Percentiles rank a stretch among this genome's conserved stretches.
Conservation (phyloP, 2,888 invertebrate genomes). For the Tiliacea citrago region DNA sequence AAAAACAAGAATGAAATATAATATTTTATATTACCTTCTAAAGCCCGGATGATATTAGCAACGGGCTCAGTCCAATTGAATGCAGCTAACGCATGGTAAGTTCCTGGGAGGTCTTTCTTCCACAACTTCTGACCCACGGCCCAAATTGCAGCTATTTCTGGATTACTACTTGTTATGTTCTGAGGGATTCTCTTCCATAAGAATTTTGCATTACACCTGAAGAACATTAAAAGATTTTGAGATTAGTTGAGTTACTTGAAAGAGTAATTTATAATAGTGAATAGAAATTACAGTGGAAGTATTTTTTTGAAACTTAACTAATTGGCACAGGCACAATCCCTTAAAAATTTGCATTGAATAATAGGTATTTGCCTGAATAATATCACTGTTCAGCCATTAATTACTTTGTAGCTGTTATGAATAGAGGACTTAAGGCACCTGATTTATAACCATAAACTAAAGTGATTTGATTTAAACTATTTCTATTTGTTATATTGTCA, state of each 20-base stretch:
- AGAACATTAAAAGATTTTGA: conserved; percentile 62
- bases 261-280: neutral
- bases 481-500: too few species aligned
- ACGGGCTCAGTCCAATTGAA: conserved; percentile 96
- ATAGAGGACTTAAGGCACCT: neutral
- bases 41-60: conserved; percentile 94
- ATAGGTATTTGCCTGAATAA: neutral
- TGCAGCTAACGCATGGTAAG: conserved; percentile 93
- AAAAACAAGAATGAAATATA: too few species aligned
- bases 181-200: conserved; percentile 98
- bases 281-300: neutral
- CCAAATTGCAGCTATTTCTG: conserved; percentile 95
- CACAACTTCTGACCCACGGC: conserved; percentile 95
- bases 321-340: neutral
- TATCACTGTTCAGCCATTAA: neutral
- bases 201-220: conserved; percentile 97
- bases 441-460: neutral
- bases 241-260: too few species aligned
- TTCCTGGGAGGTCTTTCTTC: conserved; percentile 95
- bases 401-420: neutral
- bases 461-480: neutral
- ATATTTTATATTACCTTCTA: conserved; percentile 92
- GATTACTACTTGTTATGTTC: conserved; percentile 92
- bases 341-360: neutral
- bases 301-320: neutral